A percentile compares a stretch with the other conserved stretches of the same genome.
Conservation (phyloP, 2,888 invertebrate genomes). For the Ochropleura plecta region DNA sequence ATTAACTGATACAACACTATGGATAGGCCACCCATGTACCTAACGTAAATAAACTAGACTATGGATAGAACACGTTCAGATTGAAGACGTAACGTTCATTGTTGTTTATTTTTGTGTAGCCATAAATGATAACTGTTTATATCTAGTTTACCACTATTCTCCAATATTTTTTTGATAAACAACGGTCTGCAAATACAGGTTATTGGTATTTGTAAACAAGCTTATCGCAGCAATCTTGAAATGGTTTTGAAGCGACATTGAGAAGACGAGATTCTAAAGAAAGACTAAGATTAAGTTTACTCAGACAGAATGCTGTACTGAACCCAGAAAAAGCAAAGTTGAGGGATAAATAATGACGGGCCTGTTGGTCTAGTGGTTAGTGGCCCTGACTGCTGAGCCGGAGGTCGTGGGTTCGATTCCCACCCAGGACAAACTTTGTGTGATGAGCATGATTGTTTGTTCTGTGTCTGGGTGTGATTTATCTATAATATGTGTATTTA, state of each 20-base stretch:
- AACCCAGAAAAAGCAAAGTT: not conserved
- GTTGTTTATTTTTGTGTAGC: conserved; percentile 9
- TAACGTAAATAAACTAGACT: not conserved
- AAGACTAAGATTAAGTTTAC: not conserved
- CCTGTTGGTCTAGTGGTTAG: too few species aligned
- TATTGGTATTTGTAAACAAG: conserved; percentile 11
- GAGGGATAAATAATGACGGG: too few species aligned
- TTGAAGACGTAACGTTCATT: conserved; percentile 13
- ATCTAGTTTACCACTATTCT: conserved; percentile 1
- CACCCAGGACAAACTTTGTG: too few species aligned
- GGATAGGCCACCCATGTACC: not conserved
- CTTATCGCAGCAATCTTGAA: not conserved
- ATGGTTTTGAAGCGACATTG: not conserved
- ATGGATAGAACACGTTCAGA: not conserved
- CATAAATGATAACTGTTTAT: not conserved
- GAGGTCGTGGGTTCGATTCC: too few species aligned
- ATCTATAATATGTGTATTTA: too few species aligned
- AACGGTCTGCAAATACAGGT: conserved; percentile 4
- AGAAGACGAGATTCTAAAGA: not conserved
- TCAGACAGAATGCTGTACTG: not conserved
- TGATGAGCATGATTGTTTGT: too few species aligned
- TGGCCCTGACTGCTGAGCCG: too few species aligned
- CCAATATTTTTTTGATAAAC: not conserved
- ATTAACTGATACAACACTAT: conserved; percentile 4
- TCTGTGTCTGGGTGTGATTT: too few species aligned